phyloP scores from a whole-genome alignment of 2,888 invertebrate genomes.

The Melanotus villosus region DNA sequence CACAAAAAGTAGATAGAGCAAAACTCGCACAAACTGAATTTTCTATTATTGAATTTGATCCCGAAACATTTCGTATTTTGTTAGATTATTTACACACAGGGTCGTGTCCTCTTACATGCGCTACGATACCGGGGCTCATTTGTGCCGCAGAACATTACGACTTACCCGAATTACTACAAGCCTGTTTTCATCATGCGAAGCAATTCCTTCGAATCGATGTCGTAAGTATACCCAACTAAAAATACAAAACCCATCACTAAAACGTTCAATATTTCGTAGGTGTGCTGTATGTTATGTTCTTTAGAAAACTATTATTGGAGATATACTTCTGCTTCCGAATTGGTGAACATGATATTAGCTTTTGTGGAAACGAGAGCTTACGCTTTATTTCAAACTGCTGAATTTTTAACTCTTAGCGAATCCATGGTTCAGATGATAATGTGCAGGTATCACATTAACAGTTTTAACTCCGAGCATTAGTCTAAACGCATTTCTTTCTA shows the following conservation, averaged over 20 bases:
- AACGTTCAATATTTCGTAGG: constrained; percentile 68
- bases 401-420: constrained; percentile 90
- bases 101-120: constrained; percentile 91
- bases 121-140: constrained; percentile 92
- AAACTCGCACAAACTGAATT: constrained; percentile 96
- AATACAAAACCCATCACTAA: not conserved
- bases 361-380: constrained; percentile 91
- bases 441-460: constrained; percentile 70
- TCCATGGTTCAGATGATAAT: constrained; percentile 96
- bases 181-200: constrained; percentile 96
- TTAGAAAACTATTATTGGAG: constrained; percentile 97
- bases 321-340: constrained; percentile 92
- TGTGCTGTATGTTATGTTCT: constrained; percentile 93
- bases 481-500: constrained; percentile 63
- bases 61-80: constrained; percentile 91
- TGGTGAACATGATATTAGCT: constrained; percentile 94
- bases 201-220: constrained; percentile 94
- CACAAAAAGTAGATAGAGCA: constrained; percentile 92
- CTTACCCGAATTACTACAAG: constrained; percentile 91
- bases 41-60: constrained; percentile 95
- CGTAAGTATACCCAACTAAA: constrained; percentile 72
- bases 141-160: constrained; percentile 97
- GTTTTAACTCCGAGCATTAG: not conserved
- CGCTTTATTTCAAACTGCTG: constrained; percentile 86
- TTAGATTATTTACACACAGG: constrained; percentile 94